Evolutionary conservation across 2,797 vertebrate genomes (phyloP).

Genomic region (Squalus acanthias): DNA sequence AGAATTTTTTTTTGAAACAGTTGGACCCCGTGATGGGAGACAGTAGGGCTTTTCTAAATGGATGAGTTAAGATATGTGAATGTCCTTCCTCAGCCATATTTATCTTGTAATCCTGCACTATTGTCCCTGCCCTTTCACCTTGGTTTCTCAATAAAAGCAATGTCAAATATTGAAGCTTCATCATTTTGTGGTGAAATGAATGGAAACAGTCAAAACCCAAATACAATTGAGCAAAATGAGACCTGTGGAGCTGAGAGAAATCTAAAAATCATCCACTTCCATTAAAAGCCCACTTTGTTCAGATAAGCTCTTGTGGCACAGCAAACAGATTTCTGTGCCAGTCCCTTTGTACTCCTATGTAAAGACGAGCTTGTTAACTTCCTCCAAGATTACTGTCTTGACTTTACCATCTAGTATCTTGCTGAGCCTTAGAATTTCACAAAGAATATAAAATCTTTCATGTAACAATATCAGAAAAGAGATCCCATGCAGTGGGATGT

Average conservation of each 20-base stretch:
- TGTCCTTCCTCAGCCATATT: neutral
- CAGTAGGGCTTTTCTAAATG: neutral
- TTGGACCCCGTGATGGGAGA: neutral
- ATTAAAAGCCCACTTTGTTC: neutral
- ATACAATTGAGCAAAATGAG: neutral
- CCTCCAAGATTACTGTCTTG: neutral
- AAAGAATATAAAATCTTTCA: conserved; percentile 16
- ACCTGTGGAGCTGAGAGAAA: neutral
- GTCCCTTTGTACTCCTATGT: neutral
- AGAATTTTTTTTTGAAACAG: neutral
- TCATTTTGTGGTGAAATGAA: neutral
- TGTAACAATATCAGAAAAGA: neutral
- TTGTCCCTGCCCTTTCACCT: neutral
- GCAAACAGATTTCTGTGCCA: conserved; percentile 2
- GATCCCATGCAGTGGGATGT: neutral
- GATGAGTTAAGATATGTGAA: neutral
- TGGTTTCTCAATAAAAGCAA: neutral
- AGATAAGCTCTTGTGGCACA: neutral
- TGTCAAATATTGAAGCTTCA: neutral
- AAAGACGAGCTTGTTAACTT: conserved; percentile 12
- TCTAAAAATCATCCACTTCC: neutral
- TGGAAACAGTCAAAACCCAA: neutral
- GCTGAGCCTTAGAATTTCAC: conserved; percentile 19
- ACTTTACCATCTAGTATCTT: neutral
- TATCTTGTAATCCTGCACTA: neutral